Evolutionary conservation across 2,113 vertebrate species (phyloP).

Genomic region (Smithornis capensis): DNA sequence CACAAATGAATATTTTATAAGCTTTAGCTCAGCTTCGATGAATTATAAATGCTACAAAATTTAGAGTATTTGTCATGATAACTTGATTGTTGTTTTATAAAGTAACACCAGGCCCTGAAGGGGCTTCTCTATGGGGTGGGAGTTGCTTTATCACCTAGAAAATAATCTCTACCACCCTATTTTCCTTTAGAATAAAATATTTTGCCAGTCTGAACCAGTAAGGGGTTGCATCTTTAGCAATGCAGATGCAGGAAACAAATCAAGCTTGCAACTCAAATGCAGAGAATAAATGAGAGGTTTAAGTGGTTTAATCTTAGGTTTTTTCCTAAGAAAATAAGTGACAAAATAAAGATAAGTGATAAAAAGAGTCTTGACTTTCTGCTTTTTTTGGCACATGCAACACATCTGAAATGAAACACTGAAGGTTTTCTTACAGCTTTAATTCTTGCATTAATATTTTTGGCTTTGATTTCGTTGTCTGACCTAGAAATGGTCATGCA

Average conservation of each 20-base stretch:
- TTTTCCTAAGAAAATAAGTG: background rate
- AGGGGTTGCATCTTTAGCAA: too few relatives aligned
- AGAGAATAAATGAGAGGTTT: background rate
- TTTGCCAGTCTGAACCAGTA: background rate
- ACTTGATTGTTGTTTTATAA: background rate
- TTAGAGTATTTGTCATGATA: background rate
- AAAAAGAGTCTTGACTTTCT: background rate
- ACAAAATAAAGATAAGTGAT: background rate
- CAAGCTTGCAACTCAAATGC: background rate
- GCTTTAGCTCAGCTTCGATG: background rate
- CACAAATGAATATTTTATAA: background rate
- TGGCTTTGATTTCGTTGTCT: background rate
- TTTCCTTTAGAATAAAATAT: background rate
- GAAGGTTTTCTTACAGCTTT: background rate
- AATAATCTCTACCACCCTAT: background rate
- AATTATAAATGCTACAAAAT: background rate
- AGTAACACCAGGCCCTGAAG: background rate
- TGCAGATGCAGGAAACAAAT: background rate
- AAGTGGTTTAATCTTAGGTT: background rate
- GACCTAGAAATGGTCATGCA: rapidly evolving
- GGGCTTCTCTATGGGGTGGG: background rate
- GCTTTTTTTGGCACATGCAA: background rate
- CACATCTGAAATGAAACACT: background rate
- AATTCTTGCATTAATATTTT: background rate
- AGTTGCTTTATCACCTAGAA: background rate